A percentile compares a stretch with the other conserved stretches of the same genome.
These are phyloP conservation scores for Spinus pinus DNA, from an alignment of 2,797 vertebrate genomes.

Conservation along the genomic window DNA sequence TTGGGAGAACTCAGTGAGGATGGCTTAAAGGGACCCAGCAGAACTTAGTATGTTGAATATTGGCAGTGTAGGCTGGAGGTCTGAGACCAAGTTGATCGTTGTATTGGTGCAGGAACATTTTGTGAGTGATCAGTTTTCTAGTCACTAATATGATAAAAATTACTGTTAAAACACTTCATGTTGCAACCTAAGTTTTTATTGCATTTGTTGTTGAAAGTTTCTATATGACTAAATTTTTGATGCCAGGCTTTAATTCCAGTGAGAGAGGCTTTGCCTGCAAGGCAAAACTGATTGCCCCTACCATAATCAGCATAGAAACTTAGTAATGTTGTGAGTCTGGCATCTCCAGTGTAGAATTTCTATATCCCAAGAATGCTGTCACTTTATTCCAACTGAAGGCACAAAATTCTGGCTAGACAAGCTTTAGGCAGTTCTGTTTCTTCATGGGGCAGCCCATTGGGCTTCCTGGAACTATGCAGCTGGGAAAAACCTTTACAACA, in stretches of 20 bases:
- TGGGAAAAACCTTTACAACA: not conserved
- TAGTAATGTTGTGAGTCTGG: not conserved
- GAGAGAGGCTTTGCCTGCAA: not conserved
- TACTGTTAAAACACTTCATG: not conserved
- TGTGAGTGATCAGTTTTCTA: not conserved
- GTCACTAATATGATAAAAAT: not conserved
- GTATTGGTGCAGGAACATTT: not conserved
- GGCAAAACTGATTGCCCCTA: not conserved
- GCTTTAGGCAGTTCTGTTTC: not conserved
- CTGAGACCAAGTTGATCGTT: fast-evolving
- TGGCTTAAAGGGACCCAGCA: not conserved
- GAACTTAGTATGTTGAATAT: not conserved
- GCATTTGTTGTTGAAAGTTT: not conserved
- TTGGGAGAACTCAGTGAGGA: not conserved
- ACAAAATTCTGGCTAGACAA: not conserved
- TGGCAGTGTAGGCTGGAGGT: not conserved
- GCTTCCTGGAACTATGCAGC: not conserved
- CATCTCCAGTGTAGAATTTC: not conserved
- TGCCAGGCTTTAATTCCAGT: not conserved
- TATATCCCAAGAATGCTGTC: not conserved
- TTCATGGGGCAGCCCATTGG: not conserved
- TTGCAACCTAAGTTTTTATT: not conserved
- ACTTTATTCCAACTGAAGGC: not conserved
- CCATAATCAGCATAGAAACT: not conserved
- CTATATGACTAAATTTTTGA: not conserved